Conservation (phyloP, 2,888 invertebrate genomes). For the Poecilobothrus nobilitatus region DNA sequence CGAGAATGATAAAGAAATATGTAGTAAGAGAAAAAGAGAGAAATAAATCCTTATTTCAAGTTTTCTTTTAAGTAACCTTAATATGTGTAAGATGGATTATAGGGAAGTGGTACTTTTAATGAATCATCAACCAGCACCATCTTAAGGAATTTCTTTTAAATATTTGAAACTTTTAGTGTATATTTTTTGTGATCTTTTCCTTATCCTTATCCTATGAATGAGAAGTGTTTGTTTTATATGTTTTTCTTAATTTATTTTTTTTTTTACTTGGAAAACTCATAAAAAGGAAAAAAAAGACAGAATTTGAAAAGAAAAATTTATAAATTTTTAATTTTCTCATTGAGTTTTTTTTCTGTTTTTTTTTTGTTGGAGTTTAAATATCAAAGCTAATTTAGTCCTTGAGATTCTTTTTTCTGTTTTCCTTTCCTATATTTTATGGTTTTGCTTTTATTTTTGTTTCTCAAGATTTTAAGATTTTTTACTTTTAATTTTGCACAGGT, state of each 20-base stretch:
- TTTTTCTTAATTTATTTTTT: background rate
- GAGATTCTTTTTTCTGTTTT: background rate
- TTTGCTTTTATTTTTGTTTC: background rate
- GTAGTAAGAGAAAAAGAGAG: background rate
- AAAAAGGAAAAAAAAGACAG: background rate
- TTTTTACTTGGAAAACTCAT: background rate
- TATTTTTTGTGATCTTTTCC: background rate
- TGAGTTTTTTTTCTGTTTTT: background rate
- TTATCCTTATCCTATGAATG: background rate
- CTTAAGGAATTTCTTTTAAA: background rate
- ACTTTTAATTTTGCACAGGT: too few species aligned
- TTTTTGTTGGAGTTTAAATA: background rate
- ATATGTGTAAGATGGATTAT: background rate
- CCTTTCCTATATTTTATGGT: background rate
- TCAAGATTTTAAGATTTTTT: too few species aligned
- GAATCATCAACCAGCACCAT: background rate
- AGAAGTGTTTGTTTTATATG: background rate
- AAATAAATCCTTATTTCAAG: constrained; percentile 3
- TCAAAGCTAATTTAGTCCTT: constrained; percentile 6
- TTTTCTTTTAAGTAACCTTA: background rate
- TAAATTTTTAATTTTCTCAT: constrained; percentile 2
- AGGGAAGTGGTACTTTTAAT: background rate
- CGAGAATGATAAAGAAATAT: too few species aligned
- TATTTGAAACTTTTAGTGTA: too few species aligned
- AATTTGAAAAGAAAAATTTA: background rate